A percentile compares a stretch with the other conserved stretches of the same genome.
These are phyloP conservation scores for Phylloscopus collybita DNA, from an alignment of 2,797 vertebrate species.

Conservation along the genomic window DNA sequence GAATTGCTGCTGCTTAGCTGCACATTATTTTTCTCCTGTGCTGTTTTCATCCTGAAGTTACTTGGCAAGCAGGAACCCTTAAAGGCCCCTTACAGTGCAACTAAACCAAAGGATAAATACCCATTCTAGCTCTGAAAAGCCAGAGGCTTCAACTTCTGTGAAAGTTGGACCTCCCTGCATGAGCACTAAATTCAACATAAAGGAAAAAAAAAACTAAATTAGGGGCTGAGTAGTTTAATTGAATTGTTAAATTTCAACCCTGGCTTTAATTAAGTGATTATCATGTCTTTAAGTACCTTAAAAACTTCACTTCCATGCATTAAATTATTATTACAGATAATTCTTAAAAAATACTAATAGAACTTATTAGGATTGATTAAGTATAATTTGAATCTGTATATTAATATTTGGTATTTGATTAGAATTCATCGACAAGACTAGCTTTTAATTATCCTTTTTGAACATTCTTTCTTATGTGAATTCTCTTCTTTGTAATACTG, in stretches of 20 bases:
- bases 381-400: not conserved
- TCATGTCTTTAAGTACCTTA: conserved; percentile 7
- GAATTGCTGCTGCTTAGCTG: not conserved
- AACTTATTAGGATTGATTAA: not conserved
- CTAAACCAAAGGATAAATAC: not conserved
- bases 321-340: not conserved
- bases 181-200: not conserved
- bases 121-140: not conserved
- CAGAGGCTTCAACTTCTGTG: not conserved
- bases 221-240: not conserved
- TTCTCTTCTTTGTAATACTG: not conserved
- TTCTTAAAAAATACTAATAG: not conserved
- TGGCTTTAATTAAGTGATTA: conserved; percentile 16
- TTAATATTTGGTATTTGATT: not conserved
- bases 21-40: not conserved
- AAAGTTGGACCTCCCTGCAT: not conserved
- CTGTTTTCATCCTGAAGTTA: not conserved
- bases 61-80: not conserved
- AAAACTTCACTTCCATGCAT: not conserved
- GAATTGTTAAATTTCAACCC: conserved; percentile 23
- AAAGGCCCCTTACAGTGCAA: not conserved
- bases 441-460: not conserved
- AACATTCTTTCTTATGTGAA: not conserved
- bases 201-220: not conserved
- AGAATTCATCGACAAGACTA: not conserved